These are phyloP conservation scores for Venusia cambrica DNA, from an alignment of 2,888 invertebrate genomes.

Conservation along the genomic window DNA sequence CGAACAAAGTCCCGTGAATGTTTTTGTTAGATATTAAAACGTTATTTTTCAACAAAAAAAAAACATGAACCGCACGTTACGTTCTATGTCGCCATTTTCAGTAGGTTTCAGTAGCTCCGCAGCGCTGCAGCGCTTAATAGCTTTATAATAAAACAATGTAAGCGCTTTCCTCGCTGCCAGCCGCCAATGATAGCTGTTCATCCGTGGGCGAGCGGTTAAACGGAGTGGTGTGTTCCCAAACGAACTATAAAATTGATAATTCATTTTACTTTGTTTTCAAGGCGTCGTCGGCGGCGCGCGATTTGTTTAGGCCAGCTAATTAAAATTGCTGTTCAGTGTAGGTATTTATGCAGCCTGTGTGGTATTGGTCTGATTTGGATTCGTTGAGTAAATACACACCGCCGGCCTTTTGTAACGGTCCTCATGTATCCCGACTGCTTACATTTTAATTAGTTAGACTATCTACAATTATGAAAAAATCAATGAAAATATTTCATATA, in stretches of 20 bases:
- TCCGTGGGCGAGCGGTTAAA: constrained; percentile 35
- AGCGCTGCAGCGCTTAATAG: constrained; percentile 53
- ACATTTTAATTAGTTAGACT: too few species aligned
- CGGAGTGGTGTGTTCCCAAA: constrained; percentile 6
- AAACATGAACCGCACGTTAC: constrained; percentile 30
- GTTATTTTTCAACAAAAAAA: not conserved
- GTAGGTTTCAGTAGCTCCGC: constrained; percentile 22
- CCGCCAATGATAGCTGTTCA: constrained; percentile 67
- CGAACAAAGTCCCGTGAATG: constrained; percentile 8
- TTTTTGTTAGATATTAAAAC: constrained; percentile 4
- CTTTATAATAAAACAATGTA: constrained; percentile 58
- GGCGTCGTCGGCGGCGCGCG: too few species aligned
- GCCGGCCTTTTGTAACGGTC: too few species aligned
- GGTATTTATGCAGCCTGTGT: too few species aligned
- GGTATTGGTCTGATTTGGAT: too few species aligned
- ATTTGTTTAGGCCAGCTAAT: too few species aligned
- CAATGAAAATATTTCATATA: too few species aligned
- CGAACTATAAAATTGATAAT: not conserved
- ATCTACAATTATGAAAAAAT: too few species aligned
- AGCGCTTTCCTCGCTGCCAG: constrained; percentile 42
- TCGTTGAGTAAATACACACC: too few species aligned
- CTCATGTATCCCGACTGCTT: too few species aligned
- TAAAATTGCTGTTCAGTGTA: too few species aligned
- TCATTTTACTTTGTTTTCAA: not conserved
- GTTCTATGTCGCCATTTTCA: constrained; percentile 22